Percentiles rank a stretch among this genome's conserved stretches.
These are phyloP conservation scores for Pseudochirops cupreus DNA, from an alignment of 2,797 vertebrate genomes.

Conservation along the genomic window DNA sequence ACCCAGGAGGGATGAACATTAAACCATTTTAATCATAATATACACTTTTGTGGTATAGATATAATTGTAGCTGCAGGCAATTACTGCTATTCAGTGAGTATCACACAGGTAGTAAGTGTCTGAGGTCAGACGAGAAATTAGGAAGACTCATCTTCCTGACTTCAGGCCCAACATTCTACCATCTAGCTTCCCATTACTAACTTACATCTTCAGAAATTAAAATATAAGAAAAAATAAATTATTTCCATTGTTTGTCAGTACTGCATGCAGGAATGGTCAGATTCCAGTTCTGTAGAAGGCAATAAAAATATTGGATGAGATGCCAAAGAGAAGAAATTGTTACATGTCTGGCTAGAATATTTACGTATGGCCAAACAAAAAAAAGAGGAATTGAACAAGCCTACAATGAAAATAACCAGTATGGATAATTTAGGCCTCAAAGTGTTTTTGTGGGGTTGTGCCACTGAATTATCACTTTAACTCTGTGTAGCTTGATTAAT, in stretches of 20 bases:
- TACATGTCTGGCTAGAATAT: background rate
- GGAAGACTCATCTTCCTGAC: background rate
- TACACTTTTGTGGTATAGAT: background rate
- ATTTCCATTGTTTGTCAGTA: background rate
- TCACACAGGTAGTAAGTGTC: background rate
- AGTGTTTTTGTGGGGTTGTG: background rate
- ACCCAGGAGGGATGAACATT: background rate
- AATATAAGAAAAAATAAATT: background rate
- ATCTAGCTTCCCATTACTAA: background rate
- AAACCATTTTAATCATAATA: background rate
- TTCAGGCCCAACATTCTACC: background rate
- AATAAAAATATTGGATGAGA: background rate
- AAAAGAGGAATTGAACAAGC: background rate
- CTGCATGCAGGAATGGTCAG: background rate
- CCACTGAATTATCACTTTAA: background rate
- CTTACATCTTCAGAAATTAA: background rate
- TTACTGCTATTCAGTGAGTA: too few species aligned
- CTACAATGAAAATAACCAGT: too few species aligned
- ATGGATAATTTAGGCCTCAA: background rate
- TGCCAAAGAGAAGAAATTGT: rapidly evolving
- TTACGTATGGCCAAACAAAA: background rate
- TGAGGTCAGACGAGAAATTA: background rate
- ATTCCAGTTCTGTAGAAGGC: background rate
- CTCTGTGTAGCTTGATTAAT: too few species aligned
- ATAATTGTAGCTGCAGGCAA: too few species aligned